Base-by-base conservation (phyloP, 2,113 vertebrate species). In the Coptodon bakossiorum region DNA sequence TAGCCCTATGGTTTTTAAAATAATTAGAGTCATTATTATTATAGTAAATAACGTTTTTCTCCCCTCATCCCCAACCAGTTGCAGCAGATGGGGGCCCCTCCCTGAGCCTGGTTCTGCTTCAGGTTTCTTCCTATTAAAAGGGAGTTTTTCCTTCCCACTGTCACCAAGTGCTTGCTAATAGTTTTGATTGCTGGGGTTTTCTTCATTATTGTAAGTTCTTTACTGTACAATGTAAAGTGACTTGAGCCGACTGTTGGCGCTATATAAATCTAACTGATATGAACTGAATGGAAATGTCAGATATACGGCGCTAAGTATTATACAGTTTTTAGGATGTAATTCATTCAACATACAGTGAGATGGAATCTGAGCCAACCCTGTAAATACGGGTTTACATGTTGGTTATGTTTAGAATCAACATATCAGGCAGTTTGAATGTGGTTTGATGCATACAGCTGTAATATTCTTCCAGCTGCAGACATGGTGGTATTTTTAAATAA, bases 311-410 rank as follows among this genome's bases (percentile, higher is more conserved):
- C n/a, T 24, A 43, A 14, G 38, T 16, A 43, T 43, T 71, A 9
- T 1, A 9, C 36, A 6, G 38, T 2, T 45, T 45, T 73, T 45
- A 73, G 14, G 68, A 45, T 73, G 68, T 27, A 6, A 17, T 27
- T 73, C 0, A 45, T 45, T 45, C 40, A 73, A 14, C 40, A 24
- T 45, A 16, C 66, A 73, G 8, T 73, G 38, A 45, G 66, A 16
- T 68, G 38, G 4, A 40, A 3, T 7, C 40, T 0, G 3, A 45
- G 68, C 8, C 3, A 45, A 17, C 5, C 13, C 22, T 71, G 13
- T 16, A 16, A 24, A 43, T 43, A 1, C 0, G 1, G 3, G 38
- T 40, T 68, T 68, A 38, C 6, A 68, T 40, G n/a, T 68, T 0
- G 11, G 0, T 43, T 43, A 71, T 6, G 7, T 27, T 71, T 43